Evolutionary conservation across 2,888 invertebrate species (phyloP).

Genomic region (Pasiphila rectangulata): DNA sequence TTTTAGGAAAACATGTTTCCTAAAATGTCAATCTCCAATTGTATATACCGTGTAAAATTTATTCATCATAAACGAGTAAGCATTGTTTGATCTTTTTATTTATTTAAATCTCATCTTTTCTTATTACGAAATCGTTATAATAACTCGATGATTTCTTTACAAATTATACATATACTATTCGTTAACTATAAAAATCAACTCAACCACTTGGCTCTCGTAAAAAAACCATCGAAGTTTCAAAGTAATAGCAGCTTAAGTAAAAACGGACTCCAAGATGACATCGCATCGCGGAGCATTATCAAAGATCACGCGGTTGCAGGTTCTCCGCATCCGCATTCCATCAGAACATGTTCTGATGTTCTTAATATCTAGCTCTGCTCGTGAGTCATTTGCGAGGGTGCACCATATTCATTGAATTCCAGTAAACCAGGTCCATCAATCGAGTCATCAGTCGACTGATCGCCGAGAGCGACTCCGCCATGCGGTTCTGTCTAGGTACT

Average conservation of each 20-base stretch:
- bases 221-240: not conserved
- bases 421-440: slow-evolving; percentile 57
- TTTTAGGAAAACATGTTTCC: too few relatives aligned
- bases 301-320: slow-evolving; percentile 51
- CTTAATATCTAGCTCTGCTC: slow-evolving; percentile 53
- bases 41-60: too few relatives aligned
- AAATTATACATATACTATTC: too few relatives aligned
- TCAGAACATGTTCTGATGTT: slow-evolving; percentile 68
- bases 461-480: slow-evolving; percentile 34
- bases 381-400: slow-evolving; percentile 71
- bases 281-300: slow-evolving; percentile 28
- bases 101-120: too few relatives aligned
- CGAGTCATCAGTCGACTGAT: slow-evolving; percentile 39
- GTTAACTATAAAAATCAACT: not conserved
- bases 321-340: slow-evolving; percentile 73
- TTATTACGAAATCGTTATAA: too few relatives aligned
- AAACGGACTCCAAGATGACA: slow-evolving; percentile 26
- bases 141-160: too few relatives aligned
- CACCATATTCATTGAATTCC: slow-evolving; percentile 70
- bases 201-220: not conserved
- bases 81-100: too few relatives aligned
- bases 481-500: slow-evolving; percentile 47
- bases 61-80: too few relatives aligned
- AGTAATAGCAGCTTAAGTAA: slow-evolving; percentile 6
- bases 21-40: too few relatives aligned